Percentiles rank a stretch among this genome's conserved stretches.
These are phyloP conservation scores for Aphelinus atriplicis DNA, from an alignment of 1,140 invertebrate species.

Conservation along the genomic window DNA sequence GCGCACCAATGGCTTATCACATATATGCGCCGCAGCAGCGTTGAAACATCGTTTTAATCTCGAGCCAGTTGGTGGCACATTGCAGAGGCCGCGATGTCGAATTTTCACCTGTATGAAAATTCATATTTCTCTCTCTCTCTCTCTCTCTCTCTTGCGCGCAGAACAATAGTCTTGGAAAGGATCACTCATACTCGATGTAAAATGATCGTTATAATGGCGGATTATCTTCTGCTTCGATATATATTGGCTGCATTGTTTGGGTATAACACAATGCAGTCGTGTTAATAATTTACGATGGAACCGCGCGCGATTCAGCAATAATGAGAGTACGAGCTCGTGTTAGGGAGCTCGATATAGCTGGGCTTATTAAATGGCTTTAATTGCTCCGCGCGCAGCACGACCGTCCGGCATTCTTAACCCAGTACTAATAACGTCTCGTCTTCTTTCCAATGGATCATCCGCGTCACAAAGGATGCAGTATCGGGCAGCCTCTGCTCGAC, in stretches of 20 bases:
- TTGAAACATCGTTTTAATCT: no score
- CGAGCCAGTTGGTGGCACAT: no score
- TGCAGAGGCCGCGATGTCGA: no score
- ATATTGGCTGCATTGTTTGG: background rate
- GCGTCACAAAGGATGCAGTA: no score
- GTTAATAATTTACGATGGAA: background rate
- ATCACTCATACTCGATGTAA: background rate
- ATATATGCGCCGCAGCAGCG: no score
- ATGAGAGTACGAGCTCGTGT: background rate
- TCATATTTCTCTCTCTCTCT: no score
- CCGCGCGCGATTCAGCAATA: background rate
- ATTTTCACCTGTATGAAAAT: no score
- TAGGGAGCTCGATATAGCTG: background rate
- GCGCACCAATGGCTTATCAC: no score
- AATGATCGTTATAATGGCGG: background rate
- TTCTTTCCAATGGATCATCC: background rate
- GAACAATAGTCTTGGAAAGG: no score
- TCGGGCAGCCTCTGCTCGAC: no score
- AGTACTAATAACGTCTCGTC: background rate
- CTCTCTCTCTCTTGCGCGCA: no score
- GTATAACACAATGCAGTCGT: constrained; percentile 1
- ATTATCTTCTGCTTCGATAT: background rate
- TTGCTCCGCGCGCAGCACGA: background rate
- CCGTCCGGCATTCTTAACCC: no score
- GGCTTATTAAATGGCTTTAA: constrained; percentile 8